Evolutionary conservation across 2,113 vertebrate genomes (phyloP), one percentile per base, ranked within the genome.

Genomic region (Heterochromis multidens): DNA sequence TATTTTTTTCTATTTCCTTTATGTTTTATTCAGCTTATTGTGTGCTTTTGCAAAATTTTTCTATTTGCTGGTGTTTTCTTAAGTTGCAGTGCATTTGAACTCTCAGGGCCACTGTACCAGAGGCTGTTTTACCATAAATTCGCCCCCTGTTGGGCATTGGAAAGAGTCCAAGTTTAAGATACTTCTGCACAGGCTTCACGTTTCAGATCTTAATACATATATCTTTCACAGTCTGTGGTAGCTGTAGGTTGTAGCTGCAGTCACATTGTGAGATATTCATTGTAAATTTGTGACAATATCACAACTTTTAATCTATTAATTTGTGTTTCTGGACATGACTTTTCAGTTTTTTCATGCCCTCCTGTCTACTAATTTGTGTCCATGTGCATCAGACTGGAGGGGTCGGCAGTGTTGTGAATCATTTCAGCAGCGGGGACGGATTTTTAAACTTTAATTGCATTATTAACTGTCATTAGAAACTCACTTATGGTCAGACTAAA

Each of bases 191-290:
- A 37, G 33, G 21, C 33, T 37, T 40, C 33, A 40, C 1, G 0
- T 37, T 63, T 37, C n/a, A 0, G 0, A 63, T 63, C 11, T n/a
- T 67, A 43, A 35, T 16, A 1, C 2, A 63, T 23, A 31, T 11
- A 37, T 63, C 37, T 63, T 37, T 33, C 61, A 40, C 35, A 65
- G 62, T 67, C 62, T 65, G 0, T 67, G 14, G 14, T 11, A 70
- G 40, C 65, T 29, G 40, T 46, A 5, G 0, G 23, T 29, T 29
- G 65, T 49, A 70, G 40, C 65, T 23, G 23, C 65, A 70, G 40
- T 2, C 40, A 70, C n/a, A n/a, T n/a, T n/a, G n/a, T n/a, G n/a
- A n/a, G n/a, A n/a, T n/a, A n/a, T n/a, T n/a, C n/a, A n/a, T n/a
- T n/a, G n/a, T n/a, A n/a, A n/a, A n/a, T n/a, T n/a, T n/a, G n/a